Evolutionary conservation across 2,797 vertebrate species (phyloP).

Genomic region (Chiroxiphia lanceolata): DNA sequence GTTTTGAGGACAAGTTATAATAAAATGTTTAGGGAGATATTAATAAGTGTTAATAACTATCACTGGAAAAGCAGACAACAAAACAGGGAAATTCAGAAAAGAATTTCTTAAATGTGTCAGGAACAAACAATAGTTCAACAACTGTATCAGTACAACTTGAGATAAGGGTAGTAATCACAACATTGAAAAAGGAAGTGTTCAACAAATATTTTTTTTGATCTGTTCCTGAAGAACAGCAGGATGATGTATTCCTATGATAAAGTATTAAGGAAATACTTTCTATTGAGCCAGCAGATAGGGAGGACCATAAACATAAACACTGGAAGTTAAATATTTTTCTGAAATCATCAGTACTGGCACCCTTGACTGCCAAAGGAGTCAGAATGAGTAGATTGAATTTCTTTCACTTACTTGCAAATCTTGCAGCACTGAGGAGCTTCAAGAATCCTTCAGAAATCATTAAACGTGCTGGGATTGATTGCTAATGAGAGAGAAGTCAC

Average conservation of each 20-base stretch:
- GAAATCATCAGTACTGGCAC: not conserved
- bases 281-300: not conserved
- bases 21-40: not conserved
- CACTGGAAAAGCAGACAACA: not conserved
- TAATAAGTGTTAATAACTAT: not conserved
- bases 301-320: not conserved
- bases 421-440: not conserved
- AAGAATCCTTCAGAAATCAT: not conserved
- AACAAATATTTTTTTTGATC: constrained; percentile 3
- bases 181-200: not conserved
- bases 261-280: constrained; percentile 33
- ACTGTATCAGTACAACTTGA: not conserved
- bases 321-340: constrained; percentile 34
- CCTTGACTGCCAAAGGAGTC: not conserved
- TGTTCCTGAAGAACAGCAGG: constrained; percentile 5
- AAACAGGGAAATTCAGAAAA: not conserved
- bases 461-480: not conserved
- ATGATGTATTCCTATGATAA: constrained; percentile 25
- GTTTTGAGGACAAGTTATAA: not conserved
- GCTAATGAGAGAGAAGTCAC: not conserved
- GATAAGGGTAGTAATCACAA: not conserved
- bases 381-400: not conserved
- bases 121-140: not conserved
- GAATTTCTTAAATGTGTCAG: not conserved
- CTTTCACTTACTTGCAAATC: not conserved